Percentiles rank a stretch among this genome's conserved stretches.
Evolutionary conservation across 1,140 invertebrate genomes (phyloP).

Genomic region (Drosophila varians): DNA sequence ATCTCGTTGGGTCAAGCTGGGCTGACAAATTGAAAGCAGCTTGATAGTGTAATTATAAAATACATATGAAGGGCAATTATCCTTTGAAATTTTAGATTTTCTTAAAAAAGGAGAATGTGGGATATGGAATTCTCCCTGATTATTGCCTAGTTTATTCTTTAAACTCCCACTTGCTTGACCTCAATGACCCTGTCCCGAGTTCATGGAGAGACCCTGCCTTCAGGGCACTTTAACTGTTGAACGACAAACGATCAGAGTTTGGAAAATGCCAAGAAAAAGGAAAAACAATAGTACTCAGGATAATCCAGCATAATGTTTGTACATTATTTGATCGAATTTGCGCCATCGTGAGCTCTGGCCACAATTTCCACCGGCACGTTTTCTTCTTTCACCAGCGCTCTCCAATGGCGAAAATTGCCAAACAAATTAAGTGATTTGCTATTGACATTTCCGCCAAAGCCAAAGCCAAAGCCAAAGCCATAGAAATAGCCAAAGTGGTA

Average conservation of each 20-base stretch:
- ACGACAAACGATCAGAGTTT: conserved; percentile 55
- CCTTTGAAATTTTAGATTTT: background rate
- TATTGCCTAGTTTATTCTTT: background rate
- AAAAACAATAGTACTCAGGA: conserved; percentile 26
- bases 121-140: background rate
- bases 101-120: too few relatives aligned
- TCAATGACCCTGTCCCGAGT: conserved; percentile 51
- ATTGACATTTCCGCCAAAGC: conserved; percentile 77
- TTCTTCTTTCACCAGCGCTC: conserved; percentile 34
- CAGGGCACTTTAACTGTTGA: conserved; percentile 5
- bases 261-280: conserved; percentile 4
- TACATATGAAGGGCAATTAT: background rate
- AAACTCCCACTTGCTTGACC: conserved; percentile 55
- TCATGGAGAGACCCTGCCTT: background rate
- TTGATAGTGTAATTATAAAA: background rate
- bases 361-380: conserved; percentile 66
- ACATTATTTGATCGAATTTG: conserved; percentile 75
- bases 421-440: conserved; percentile 83
- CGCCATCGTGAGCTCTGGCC: conserved; percentile 58
- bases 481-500: background rate
- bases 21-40: background rate
- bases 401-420: conserved; percentile 68
- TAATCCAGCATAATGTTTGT: conserved; percentile 66
- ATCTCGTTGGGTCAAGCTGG: conserved; percentile 34
- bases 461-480: conserved; percentile 22